Base-by-base conservation (phyloP, 2,888 invertebrate species). In the Amphipyra tragopoginis region DNA sequence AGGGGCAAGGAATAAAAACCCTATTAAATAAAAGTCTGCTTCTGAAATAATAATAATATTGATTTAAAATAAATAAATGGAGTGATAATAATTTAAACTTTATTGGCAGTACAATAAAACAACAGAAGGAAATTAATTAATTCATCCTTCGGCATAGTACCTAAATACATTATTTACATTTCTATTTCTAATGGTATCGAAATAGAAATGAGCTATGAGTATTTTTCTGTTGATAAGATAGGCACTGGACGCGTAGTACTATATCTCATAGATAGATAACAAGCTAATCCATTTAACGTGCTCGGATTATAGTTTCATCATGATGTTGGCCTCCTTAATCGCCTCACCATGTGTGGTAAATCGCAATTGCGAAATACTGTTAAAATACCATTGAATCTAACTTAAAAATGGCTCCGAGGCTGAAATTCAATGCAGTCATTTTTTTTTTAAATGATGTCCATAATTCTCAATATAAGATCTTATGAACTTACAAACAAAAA, bases 211-310 rank as follows among this genome's bases (percentile, higher is more conserved):
- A 54, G 40, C 57, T 53, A 47, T 26, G 65, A 47, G 44, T 65
- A 47, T 60, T 61, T 47, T 65, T 68, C 44, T 34, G 40, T 48
- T 61, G 79, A 79, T 82, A 72, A 82, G 76, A 79, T 69, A 74
- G 26, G 52, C 64, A 53, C 11, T 33, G 55, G 63, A 55, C 54
- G 59, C 69, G 61, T 66, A 65, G 65, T 72, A 78, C 61, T 72
- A 73, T 70, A 73, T 73, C 68, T 68, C 71, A 70, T 52, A 56
- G 59, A 51, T 66, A 21, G 78, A 81, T 79, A 76, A 74, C 52
- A 62, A 49, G 49, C 54, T 73, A 64, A 70, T 75, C 70, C 64
- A 58, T 61, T 74, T 69, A 80, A 75, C 69, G 67, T 73, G 49
- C 53, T 58, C 47, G 65, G 77, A 76, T 83, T 80, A 81, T 65